These are phyloP conservation scores for Labeo calbasu DNA, from an alignment of 2,797 vertebrate genomes.

Conservation along the genomic window DNA sequence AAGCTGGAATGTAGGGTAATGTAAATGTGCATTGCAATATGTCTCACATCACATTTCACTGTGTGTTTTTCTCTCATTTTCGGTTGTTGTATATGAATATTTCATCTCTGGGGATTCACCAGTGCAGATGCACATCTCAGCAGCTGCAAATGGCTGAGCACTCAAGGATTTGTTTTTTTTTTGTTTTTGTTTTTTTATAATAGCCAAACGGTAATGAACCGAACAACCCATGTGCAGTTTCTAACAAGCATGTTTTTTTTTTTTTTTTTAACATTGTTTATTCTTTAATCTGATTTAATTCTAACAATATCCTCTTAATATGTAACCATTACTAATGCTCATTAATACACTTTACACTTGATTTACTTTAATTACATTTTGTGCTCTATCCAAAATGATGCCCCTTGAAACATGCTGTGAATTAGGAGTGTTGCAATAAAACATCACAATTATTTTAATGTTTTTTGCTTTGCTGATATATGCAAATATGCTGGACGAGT, in stretches of 20 bases:
- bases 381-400: neutral
- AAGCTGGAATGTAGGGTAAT: neutral
- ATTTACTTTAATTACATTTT: neutral
- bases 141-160: constrained; percentile 1
- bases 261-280: too few species aligned
- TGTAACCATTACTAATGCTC: too few species aligned
- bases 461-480: too few species aligned
- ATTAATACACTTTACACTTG: too few species aligned
- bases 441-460: too few species aligned
- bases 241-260: neutral
- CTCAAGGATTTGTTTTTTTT: neutral
- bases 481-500: too few species aligned
- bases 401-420: neutral
- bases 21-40: neutral
- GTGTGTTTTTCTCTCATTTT: too few species aligned
- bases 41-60: too few species aligned
- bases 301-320: neutral
- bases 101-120: neutral
- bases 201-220: neutral
- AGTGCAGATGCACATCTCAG: neutral
- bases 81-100: neutral
- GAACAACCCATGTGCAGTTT: neutral
- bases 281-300: too few species aligned
- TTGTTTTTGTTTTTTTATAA: neutral
- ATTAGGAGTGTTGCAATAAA: neutral